phyloP scores from a whole-genome alignment of 2,888 invertebrate genomes.

The Penaeus monodon region DNA sequence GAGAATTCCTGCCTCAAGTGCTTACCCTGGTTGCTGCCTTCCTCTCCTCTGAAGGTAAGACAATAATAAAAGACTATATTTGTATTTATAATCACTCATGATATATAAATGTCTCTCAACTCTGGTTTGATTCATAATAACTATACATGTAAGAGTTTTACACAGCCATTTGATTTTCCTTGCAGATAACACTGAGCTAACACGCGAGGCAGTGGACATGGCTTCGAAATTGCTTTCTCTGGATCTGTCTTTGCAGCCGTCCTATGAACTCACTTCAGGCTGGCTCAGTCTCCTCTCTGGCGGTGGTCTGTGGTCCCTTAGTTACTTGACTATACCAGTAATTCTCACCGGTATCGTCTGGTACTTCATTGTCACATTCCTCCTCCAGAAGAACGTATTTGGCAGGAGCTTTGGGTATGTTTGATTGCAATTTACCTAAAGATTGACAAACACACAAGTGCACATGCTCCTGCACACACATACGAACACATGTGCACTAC shows the following conservation, averaged over 20 bases:
- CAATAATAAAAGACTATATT: not conserved
- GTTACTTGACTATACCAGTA: not conserved
- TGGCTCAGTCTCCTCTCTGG: conserved; percentile 14
- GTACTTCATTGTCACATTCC: conserved; percentile 9
- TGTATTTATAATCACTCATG: no score
- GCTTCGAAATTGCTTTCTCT: no score
- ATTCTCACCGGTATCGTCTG: conserved; percentile 4
- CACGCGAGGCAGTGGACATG: no score
- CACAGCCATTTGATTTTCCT: not conserved
- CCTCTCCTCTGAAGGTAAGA: not conserved
- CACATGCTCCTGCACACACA: not conserved
- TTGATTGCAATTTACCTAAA: not conserved
- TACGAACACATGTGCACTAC: not conserved
- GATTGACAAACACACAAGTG: not conserved
- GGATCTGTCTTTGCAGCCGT: no score
- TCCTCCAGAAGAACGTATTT: conserved; percentile 3
- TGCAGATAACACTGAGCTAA: not conserved
- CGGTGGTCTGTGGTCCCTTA: not conserved
- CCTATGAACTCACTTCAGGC: not conserved
- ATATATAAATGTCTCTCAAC: no score
- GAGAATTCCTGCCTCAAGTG: not conserved
- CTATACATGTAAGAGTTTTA: no score
- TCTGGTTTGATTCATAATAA: no score
- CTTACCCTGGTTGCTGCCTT: not conserved
- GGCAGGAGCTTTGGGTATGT: conserved; percentile 5